Evolutionary conservation across 2,113 vertebrate species (phyloP).

Genomic region (Takifugu bimaculatus): DNA sequence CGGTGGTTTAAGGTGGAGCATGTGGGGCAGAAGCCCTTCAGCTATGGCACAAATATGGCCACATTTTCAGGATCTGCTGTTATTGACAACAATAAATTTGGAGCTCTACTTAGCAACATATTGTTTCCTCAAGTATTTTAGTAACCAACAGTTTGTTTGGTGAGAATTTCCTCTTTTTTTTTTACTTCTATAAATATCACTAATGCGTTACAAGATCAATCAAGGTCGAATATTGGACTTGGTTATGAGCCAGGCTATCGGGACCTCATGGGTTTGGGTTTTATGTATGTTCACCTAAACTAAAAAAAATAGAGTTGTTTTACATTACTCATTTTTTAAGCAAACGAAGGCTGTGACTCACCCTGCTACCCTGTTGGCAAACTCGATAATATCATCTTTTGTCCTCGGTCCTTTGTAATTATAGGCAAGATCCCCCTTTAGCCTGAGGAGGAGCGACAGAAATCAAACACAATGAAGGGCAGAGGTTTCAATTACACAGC

Average conservation of each 20-base stretch:
- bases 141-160: too few relatives aligned
- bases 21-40: constrained; percentile 29
- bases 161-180: too few relatives aligned
- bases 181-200: too few relatives aligned
- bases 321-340: not conserved
- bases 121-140: too few relatives aligned
- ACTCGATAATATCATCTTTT: constrained; percentile 96
- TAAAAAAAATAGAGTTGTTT: not conserved
- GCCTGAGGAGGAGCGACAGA: constrained; percentile 61
- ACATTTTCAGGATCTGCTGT: too few relatives aligned
- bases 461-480: not conserved
- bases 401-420: constrained; percentile 96
- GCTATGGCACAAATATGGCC: constrained; percentile 37
- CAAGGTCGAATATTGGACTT: too few relatives aligned
- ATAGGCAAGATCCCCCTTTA: constrained; percentile 93
- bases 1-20: constrained; percentile 48
- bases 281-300: not conserved
- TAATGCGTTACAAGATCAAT: too few relatives aligned
- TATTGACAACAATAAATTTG: too few relatives aligned
- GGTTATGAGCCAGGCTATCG: not conserved
- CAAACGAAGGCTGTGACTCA: constrained; percentile 63
- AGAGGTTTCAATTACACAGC: not conserved
- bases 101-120: too few relatives aligned
- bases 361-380: constrained; percentile 96
- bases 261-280: not conserved